phyloP scores from a whole-genome alignment of 2,797 vertebrate genomes.

The Benthosema pterotum region DNA sequence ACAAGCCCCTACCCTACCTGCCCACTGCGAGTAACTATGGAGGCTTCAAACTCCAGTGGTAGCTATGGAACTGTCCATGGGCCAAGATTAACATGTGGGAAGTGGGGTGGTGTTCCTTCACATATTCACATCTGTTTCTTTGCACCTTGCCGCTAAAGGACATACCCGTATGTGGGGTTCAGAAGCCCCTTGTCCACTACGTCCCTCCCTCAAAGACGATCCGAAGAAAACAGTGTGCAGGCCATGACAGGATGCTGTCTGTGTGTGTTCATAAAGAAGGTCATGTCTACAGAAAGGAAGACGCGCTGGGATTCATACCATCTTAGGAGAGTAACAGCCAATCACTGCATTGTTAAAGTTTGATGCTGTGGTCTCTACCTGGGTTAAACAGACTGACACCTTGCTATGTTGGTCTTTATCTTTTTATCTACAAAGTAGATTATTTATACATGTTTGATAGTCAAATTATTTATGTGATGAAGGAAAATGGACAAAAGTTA shows the following conservation, averaged over 20 bases:
- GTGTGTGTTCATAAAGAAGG: constrained; percentile 42
- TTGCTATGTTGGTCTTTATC: constrained; percentile 78
- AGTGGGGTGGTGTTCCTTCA: too few relatives aligned
- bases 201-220: too few relatives aligned
- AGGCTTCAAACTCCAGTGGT: too few relatives aligned
- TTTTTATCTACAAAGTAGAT: constrained; percentile 96
- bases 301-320: constrained; percentile 27
- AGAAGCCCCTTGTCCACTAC: too few relatives aligned
- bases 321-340: constrained; percentile 22
- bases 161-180: too few relatives aligned
- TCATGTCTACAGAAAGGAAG: constrained; percentile 60
- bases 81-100: too few relatives aligned
- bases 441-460: constrained; percentile 88
- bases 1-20: too few relatives aligned
- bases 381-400: constrained; percentile 77
- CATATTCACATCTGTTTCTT: too few relatives aligned
- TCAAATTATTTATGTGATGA: constrained; percentile 87
- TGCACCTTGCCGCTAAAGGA: too few relatives aligned
- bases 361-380: constrained; percentile 33
- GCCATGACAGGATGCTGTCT: constrained; percentile 17
- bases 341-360: constrained; percentile 35
- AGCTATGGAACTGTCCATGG: too few relatives aligned
- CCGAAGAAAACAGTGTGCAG: too few relatives aligned
- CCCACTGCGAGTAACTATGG: too few relatives aligned
- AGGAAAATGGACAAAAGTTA: constrained; percentile 12